Conservation (phyloP, 2,888 invertebrate genomes). For the Melipona bicolor region DNA sequence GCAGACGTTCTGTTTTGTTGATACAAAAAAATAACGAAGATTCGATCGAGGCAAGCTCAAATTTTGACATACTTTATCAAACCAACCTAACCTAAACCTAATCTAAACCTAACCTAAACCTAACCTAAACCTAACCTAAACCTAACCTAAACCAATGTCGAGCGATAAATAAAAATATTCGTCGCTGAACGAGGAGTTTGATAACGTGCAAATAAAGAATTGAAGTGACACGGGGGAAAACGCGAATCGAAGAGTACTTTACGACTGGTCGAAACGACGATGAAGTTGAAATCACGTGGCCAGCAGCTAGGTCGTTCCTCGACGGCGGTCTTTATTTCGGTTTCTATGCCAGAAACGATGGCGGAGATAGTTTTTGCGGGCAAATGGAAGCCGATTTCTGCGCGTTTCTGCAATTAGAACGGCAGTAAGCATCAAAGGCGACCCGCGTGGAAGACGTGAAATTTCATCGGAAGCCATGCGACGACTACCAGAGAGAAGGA, state of each 20-base stretch:
- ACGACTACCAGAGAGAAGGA: conserved; percentile 60
- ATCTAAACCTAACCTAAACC: no score
- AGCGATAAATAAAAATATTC: background rate
- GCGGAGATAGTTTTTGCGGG: conserved; percentile 48
- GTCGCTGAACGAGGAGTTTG: background rate
- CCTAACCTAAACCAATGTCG: no score
- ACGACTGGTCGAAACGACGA: background rate
- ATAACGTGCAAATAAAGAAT: background rate
- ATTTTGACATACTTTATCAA: background rate
- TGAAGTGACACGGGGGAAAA: background rate
- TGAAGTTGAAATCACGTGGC: background rate
- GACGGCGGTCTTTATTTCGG: conserved; percentile 30
- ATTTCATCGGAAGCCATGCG: conserved; percentile 81
- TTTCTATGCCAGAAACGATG: conserved; percentile 11
- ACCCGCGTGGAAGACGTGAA: conserved; percentile 76
- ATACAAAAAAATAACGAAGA: no score
- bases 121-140: no score
- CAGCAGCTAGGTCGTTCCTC: background rate
- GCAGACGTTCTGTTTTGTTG: no score
- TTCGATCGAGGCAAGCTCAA: background rate
- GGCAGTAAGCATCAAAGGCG: conserved; percentile 74
- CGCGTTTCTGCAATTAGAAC: conserved; percentile 74
- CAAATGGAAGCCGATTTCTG: conserved; percentile 66
- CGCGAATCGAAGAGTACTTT: background rate
- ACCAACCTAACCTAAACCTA: no score